Evolutionary conservation across 2,113 vertebrate genomes (phyloP), one percentile per base, ranked within the genome.

Genomic region (Psittacula cyanocephala): DNA sequence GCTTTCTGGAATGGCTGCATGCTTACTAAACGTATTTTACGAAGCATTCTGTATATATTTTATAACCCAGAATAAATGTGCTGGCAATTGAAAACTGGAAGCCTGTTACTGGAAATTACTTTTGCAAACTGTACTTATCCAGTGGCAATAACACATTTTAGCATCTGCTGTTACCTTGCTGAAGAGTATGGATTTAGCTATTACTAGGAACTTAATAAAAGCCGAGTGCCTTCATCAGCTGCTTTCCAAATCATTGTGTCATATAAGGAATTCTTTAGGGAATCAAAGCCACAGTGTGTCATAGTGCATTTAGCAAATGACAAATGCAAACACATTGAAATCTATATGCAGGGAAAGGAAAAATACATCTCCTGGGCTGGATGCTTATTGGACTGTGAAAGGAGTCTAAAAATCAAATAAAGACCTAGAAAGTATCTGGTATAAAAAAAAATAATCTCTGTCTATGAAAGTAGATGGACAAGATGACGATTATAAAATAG

Each of bases 71-170:
- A 75, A 79, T 92, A 95, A 95, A 93, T 93, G 55, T 78, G 70
- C 65, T 94, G 39, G 70, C 75, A 94, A 60, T 72, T 57, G 79
- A 86, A 88, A 96, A 62, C 46, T 95, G 39, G 71, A 95, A 94
- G 76, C 43, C 62, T 92, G 69, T 91, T 80, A 78, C 65, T 86
- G 76, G 81, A 92, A 95, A 79, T 77, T 43, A 78, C 91, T 97
- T 97, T 96, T 68, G 39, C 65, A 94, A 93, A 91, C 74, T 89
- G 31, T 78, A 93, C 91, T 95, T 94, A 96, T 89, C 78, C 83
- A 64, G 69, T 50, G 47, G 86, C 77, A 93, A 76, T 90, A 91
- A 90, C 62, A 57, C 77, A 81, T 93, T 96, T 94, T 79, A 96
- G 89, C 91, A 87, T 92, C 77, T 92, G 95, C 64, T 90, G 57